These are phyloP conservation scores for Chironex yamaguchii DNA, from an alignment of 30 jellyfish, hydroid and myxozoan species.

Conservation along the genomic window DNA sequence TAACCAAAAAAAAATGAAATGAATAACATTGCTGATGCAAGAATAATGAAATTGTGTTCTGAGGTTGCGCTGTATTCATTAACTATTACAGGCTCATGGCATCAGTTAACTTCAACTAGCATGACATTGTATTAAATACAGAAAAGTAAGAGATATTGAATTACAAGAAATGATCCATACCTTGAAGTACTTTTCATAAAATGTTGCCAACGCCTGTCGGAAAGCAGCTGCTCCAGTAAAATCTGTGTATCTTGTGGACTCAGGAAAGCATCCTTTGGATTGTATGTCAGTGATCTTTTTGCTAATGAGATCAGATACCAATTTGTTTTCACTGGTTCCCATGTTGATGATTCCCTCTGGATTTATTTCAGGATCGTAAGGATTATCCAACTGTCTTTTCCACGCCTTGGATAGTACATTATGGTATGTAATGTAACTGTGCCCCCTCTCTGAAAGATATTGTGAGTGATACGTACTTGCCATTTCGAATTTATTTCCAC, in stretches of 20 bases:
- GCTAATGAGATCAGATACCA: conserved; percentile 39
- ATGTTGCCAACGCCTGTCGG: conserved; percentile 63
- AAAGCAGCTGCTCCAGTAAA: conserved; percentile 63
- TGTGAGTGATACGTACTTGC: neutral
- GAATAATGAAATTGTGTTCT: no score
- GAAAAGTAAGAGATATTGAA: no score
- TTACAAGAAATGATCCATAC: neutral
- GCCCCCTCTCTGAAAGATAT: neutral
- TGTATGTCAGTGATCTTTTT: conserved; percentile 41
- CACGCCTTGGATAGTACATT: neutral
- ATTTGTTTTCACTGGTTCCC: conserved; percentile 84
- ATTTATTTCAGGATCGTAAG: conserved; percentile 41
- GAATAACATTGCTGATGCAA: no score
- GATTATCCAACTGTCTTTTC: conserved; percentile 28
- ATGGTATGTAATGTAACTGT: neutral
- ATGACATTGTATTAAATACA: no score
- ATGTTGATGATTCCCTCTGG: conserved; percentile 83
- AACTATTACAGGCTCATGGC: no score
- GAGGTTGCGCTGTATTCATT: no score
- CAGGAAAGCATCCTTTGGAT: conserved; percentile 22
- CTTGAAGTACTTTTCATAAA: conserved; percentile 47
- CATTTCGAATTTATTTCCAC: neutral
- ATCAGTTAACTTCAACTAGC: no score
- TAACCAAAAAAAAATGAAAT: no score
- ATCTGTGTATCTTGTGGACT: conserved; percentile 49